Evolutionary conservation across 2,113 vertebrate genomes (phyloP), one percentile per base, ranked within the genome.

Genomic region (Parus major): DNA sequence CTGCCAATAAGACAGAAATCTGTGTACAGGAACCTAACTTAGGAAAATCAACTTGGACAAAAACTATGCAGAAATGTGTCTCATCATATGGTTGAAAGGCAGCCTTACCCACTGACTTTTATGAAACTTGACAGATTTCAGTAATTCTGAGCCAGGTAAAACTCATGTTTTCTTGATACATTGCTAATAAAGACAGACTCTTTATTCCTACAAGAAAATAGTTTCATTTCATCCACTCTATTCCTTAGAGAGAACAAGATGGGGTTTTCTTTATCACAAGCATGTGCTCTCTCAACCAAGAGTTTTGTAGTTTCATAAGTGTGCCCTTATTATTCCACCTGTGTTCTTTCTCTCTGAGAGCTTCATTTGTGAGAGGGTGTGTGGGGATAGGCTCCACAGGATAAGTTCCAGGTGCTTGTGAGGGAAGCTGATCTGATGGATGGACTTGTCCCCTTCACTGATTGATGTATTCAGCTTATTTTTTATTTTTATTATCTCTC

Each of bases 231-330:
- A 42, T 35, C 24, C 8, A 41, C 7, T 79, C 33, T 75, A 15
- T 44, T 61, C 41, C 65, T 80, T 24, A 50, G 31, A 77, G 8
- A 44, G 9, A 90, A 44, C 3, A 28, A 52, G 15, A 20, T 22
- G 35, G 11, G 1, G 0, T 1, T 60, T 21, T n/a, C 57, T 68
- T 27, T 42, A 12, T 50, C 39, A 44, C 1, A 3, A 63, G 20
- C 23, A 8, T 20, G 17, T 57, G n/a, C 5, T 8, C 5, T 31
- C 31, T 12, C 39, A 63, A 1, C 3, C 3, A 69, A 56, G 39
- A 73, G 12, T 53, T 75, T 66, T 42, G 21, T 24, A 56, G 12
- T 61, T 85, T 52, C 7, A 12, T 33, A 12, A 18, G 5, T 29
- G 21, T 47, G 8, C 5, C 11, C 39, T n/a, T 57, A 6, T 25